A percentile compares a stretch with the other conserved stretches of the same genome.
These are phyloP conservation scores for Nowickia ferox DNA, from an alignment of 2,888 invertebrate species.

Conservation along the genomic window DNA sequence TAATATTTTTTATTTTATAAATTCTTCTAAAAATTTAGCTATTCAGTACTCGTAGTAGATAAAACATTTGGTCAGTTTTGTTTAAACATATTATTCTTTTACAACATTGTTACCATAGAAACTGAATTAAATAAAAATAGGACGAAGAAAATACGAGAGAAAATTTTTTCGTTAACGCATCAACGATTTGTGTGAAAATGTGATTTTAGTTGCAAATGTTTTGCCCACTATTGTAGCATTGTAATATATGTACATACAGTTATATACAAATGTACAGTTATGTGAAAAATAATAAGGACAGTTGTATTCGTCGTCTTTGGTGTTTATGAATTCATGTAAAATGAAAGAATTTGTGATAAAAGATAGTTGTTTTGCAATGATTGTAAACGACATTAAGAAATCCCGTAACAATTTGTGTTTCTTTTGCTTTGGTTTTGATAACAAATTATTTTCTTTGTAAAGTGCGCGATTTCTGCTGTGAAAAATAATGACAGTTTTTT, in stretches of 20 bases:
- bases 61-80: background rate
- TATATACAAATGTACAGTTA: too few relatives aligned
- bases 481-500: background rate
- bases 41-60: background rate
- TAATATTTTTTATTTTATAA: slow-evolving; percentile 4
- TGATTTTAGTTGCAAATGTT: background rate
- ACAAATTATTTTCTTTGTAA: background rate
- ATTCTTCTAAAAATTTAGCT: slow-evolving; percentile 25
- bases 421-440: background rate
- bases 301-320: slow-evolving; percentile 7
- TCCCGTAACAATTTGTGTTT: too few relatives aligned
- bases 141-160: too few relatives aligned
- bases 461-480: background rate
- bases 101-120: too few relatives aligned
- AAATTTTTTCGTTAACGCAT: background rate
- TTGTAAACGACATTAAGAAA: background rate
- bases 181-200: background rate
- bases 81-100: too few relatives aligned
- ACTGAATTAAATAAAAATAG: too few relatives aligned
- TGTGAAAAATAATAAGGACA: background rate
- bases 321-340: slow-evolving; percentile 9
- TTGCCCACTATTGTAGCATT: background rate
- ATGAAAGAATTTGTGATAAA: slow-evolving; percentile 14
- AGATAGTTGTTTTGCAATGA: slow-evolving; percentile 5
- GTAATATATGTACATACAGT: background rate